A percentile compares a stretch with the other conserved stretches of the same genome.
Conservation (phyloP, 2,888 invertebrate genomes). For the Scrobipalpa costella region DNA sequence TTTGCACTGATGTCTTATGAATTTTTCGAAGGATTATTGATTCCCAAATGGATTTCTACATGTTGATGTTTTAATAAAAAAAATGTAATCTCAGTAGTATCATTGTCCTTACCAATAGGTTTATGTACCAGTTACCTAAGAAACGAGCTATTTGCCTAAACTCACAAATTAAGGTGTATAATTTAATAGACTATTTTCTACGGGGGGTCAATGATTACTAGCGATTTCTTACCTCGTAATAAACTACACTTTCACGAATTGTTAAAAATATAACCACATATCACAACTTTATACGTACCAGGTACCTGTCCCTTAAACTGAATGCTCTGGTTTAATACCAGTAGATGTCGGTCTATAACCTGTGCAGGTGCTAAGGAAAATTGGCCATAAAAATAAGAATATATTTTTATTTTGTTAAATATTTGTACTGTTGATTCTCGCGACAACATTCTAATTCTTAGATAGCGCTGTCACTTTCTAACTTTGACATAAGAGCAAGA, state of each 20-base stretch:
- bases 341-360: not conserved
- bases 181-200: no score
- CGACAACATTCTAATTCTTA: no score
- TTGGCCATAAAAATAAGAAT: not conserved
- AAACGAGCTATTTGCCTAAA: no score
- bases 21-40: constrained; percentile 34
- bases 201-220: not conserved
- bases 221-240: constrained; percentile 7
- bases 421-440: no score
- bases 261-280: constrained; percentile 37
- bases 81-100: not conserved
- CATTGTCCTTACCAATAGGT: not conserved
- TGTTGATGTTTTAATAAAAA: constrained; percentile 24
- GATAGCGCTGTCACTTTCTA: no score
- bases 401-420: not conserved
- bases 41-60: constrained; percentile 25
- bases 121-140: no score
- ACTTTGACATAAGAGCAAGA: no score
- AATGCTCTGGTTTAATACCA: not conserved
- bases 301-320: constrained; percentile 39
- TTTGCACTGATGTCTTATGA: constrained; percentile 35
- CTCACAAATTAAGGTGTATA: no score
- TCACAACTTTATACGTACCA: constrained; percentile 36
- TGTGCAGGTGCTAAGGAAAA: not conserved
- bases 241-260: not conserved